A percentile compares a stretch with the other conserved stretches of the same genome.
phyloP scores from a whole-genome alignment of 2,888 invertebrate species.

The Cremastobaeus sp. region DNA sequence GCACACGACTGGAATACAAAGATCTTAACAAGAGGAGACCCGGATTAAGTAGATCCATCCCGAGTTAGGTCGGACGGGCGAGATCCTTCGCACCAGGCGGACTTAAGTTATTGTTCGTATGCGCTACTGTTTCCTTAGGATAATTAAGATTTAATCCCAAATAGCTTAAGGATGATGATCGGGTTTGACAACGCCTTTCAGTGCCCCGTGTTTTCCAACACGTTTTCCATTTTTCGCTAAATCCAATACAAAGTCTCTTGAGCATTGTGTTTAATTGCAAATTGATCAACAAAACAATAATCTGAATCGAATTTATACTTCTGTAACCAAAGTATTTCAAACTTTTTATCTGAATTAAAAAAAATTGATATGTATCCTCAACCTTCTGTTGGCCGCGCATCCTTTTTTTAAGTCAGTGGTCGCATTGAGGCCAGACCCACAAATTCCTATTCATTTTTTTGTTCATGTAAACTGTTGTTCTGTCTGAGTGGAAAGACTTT shows the following conservation, averaged over 20 bases:
- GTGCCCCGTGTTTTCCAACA: constrained; percentile 15
- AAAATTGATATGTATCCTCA: too few relatives aligned
- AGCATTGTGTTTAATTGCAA: neutral
- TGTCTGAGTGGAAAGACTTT: too few relatives aligned
- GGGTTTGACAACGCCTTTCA: constrained; percentile 56
- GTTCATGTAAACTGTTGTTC: too few relatives aligned
- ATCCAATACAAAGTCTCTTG: neutral
- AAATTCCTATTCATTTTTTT: too few relatives aligned
- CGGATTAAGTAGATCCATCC: constrained; percentile 73
- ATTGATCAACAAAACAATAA: neutral
- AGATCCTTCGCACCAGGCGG: constrained; percentile 66
- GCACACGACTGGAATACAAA: constrained; percentile 64
- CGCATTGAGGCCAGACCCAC: too few relatives aligned
- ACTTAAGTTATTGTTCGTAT: constrained; percentile 74
- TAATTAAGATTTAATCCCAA: constrained; percentile 72
- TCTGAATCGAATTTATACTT: too few relatives aligned
- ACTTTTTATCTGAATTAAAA: too few relatives aligned
- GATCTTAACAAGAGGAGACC: constrained; percentile 69
- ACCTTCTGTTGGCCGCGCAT: too few relatives aligned
- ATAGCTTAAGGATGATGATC: constrained; percentile 69
- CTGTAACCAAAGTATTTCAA: too few relatives aligned
- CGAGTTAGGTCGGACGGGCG: constrained; percentile 70
- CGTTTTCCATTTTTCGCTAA: neutral
- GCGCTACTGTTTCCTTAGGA: constrained; percentile 73
- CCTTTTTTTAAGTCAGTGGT: too few relatives aligned